Conservation (phyloP, 1,140 invertebrate species). For the Orius laevigatus region DNA sequence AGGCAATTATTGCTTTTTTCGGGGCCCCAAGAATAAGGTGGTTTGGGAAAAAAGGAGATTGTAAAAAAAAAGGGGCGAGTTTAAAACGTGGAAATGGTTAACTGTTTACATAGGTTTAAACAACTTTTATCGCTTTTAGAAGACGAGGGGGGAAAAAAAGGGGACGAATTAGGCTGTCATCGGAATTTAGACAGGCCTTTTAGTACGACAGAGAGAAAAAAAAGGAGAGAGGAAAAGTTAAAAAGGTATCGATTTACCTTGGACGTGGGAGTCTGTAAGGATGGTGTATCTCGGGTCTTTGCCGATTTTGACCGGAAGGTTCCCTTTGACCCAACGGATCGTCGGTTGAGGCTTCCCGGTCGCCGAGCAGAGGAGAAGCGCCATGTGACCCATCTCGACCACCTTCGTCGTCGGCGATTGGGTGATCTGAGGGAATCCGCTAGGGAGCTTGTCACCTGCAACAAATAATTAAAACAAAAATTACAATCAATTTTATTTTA, state of each 20-base stretch:
- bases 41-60: no score
- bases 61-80: no score
- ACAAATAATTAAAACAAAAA: conserved; percentile 25
- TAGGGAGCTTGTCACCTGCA: conserved; percentile 69
- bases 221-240: conserved; percentile 4
- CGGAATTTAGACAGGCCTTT: conserved; percentile 12
- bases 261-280: conserved; percentile 32
- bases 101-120: no score
- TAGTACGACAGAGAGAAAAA: not conserved
- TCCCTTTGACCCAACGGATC: conserved; percentile 85
- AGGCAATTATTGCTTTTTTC: no score
- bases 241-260: conserved; percentile 31
- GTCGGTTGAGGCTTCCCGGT: conserved; percentile 67
- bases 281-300: conserved; percentile 71
- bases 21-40: no score
- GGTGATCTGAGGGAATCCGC: conserved; percentile 79
- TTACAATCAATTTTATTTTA: no score
- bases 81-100: no score
- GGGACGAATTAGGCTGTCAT: conserved; percentile 20
- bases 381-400: conserved; percentile 87
- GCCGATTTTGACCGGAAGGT: conserved; percentile 68
- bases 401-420: conserved; percentile 69
- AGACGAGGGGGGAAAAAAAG: no score
- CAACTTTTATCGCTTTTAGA: no score
- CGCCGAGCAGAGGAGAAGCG: conserved; percentile 73